Conservation (phyloP, 2,888 invertebrate species). For the Lasioglossum vierecki region DNA sequence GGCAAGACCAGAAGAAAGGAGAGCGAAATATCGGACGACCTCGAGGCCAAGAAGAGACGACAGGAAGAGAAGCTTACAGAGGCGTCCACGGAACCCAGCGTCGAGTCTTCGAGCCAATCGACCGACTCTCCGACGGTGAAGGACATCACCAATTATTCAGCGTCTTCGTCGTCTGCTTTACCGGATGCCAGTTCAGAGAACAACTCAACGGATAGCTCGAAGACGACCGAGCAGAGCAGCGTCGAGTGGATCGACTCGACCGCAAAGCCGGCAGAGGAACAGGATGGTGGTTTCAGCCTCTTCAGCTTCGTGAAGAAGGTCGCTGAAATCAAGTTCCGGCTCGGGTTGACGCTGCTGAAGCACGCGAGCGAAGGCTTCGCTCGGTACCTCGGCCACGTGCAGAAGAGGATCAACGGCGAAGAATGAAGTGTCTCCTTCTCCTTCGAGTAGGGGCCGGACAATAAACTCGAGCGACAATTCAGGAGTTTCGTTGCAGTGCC, state of each 20-base stretch:
- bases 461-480: slow-evolving; percentile 38
- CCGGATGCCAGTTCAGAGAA: slow-evolving; percentile 13
- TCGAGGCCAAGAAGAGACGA: slow-evolving; percentile 52
- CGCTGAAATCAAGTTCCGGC: slow-evolving; percentile 88
- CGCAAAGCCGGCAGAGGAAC: slow-evolving; percentile 58
- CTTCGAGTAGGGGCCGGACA: neutral
- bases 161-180: slow-evolving; percentile 28
- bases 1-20: slow-evolving; percentile 43
- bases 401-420: slow-evolving; percentile 83
- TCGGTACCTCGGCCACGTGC: slow-evolving; percentile 87
- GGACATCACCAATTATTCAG: neutral
- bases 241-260: slow-evolving; percentile 71
- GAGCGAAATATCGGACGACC: slow-evolving; percentile 47
- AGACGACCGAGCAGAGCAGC: slow-evolving; percentile 66
- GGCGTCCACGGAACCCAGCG: neutral
- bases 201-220: slow-evolving; percentile 32
- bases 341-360: slow-evolving; percentile 89
- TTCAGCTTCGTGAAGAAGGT: slow-evolving; percentile 87
- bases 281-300: slow-evolving; percentile 79
- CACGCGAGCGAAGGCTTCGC: slow-evolving; percentile 89
- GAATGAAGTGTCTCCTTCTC: slow-evolving; percentile 64
- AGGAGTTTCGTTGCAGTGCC: neutral
- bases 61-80: slow-evolving; percentile 43
- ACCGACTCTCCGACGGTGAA: slow-evolving; percentile 3
- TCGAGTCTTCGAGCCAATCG: slow-evolving; percentile 3